Evolutionary conservation across 2,113 vertebrate genomes (phyloP).

Genomic region (Chinchilla lanigera): DNA sequence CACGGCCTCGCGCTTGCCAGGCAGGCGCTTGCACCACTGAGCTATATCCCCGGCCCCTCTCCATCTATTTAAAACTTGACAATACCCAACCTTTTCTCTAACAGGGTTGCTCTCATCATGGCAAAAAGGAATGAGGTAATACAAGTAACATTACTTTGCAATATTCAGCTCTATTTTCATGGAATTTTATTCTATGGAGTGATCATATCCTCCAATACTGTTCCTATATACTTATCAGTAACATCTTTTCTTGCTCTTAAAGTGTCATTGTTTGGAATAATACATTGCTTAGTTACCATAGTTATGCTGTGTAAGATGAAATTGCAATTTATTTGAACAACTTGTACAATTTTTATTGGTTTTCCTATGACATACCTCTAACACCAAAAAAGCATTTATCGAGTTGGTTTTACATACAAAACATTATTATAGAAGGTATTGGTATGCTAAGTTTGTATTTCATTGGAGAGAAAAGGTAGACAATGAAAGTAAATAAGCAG

Average conservation of each 20-base stretch:
- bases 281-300: not conserved
- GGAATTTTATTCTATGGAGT: conserved; percentile 2
- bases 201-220: not conserved
- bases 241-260: not conserved
- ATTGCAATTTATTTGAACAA: not conserved
- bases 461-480: conserved; percentile 23
- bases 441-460: not conserved
- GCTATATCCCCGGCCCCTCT: too few species aligned
- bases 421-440: not conserved
- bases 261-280: not conserved
- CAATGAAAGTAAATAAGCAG: not conserved
- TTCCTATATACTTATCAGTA: not conserved
- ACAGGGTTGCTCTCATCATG: not conserved
- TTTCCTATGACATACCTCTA: not conserved
- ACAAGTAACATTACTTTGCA: not conserved
- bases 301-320: not conserved
- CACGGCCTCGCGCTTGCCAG: too few species aligned
- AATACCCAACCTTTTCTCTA: not conserved
- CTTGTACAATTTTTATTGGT: not conserved
- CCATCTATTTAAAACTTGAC: not conserved
- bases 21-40: too few species aligned
- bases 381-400: not conserved
- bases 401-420: not conserved
- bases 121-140: not conserved
- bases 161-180: not conserved